phyloP scores from a whole-genome alignment of 2,113 vertebrate species.

The Onychostruthus taczanowskii region DNA sequence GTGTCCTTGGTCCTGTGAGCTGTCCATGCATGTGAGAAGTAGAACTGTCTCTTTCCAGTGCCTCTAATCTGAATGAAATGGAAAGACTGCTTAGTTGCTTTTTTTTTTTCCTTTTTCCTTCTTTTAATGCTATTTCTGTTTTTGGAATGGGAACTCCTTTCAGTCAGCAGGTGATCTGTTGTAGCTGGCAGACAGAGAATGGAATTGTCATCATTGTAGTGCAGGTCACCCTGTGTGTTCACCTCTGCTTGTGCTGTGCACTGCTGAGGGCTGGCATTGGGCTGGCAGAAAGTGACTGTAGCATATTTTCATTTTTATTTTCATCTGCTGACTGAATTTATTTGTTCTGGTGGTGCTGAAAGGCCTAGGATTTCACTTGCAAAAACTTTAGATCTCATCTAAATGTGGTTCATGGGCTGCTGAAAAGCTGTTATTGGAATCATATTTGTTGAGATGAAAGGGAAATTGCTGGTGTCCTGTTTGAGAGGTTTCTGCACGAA shows the following conservation, averaged over 20 bases:
- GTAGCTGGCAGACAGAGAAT: conserved; percentile 1
- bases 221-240: not conserved
- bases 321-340: not conserved
- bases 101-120: not conserved
- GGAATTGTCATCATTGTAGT: not conserved
- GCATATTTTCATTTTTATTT: not conserved
- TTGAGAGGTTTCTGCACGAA: not conserved
- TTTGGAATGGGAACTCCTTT: not conserved
- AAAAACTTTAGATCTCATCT: conserved; percentile 2
- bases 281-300: not conserved
- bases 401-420: not conserved
- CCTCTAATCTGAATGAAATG: not conserved
- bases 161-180: not conserved
- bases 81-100: not conserved
- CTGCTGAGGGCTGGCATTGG: not conserved
- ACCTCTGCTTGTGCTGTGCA: not conserved
- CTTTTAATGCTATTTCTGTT: not conserved
- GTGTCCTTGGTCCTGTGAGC: not conserved
- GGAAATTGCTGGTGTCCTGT: not conserved
- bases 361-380: not conserved
- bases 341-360: not conserved
- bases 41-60: not conserved
- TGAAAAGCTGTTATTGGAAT: not conserved
- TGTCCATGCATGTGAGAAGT: not conserved
- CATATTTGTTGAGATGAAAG: not conserved